A percentile compares a stretch with the other conserved stretches of the same genome.
These are phyloP conservation scores for Nasonia longicornis DNA, from an alignment of 1,140 invertebrate genomes.

Conservation along the genomic window DNA sequence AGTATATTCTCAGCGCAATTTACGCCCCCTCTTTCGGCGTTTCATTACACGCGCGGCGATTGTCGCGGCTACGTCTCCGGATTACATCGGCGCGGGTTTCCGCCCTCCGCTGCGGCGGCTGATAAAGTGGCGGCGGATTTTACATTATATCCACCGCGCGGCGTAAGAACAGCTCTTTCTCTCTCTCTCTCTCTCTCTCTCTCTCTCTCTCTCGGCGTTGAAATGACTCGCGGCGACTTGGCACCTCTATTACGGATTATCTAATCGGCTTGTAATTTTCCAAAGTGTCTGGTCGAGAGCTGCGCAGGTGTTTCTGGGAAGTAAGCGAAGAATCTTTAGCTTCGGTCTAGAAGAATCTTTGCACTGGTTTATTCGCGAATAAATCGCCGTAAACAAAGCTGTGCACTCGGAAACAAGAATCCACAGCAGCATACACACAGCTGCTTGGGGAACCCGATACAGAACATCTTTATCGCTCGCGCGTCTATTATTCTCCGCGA, in stretches of 20 bases:
- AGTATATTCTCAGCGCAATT: neutral
- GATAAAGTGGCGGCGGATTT: neutral
- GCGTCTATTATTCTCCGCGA: constrained; percentile 42
- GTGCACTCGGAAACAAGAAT: neutral
- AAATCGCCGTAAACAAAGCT: neutral
- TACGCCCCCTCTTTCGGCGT: neutral
- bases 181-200: no score
- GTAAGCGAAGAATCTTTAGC: neutral
- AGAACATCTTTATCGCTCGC: constrained; percentile 40
- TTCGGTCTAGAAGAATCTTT: no score
- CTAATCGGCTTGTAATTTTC: constrained; percentile 13
- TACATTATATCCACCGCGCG: no score
- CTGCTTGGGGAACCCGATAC: constrained; percentile 11
- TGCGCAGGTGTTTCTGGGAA: neutral
- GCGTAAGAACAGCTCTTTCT: no score
- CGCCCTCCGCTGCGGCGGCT: neutral
- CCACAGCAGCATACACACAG: no score
- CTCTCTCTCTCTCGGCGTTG: neutral
- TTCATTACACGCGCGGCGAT: constrained; percentile 28
- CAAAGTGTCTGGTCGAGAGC: neutral
- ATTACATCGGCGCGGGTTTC: neutral
- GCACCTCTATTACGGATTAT: neutral
- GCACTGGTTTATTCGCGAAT: neutral
- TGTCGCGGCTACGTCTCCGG: constrained; percentile 28
- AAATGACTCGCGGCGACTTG: neutral